Base-by-base conservation (phyloP, 2,888 invertebrate species). In the Andrena trimmerana region DNA sequence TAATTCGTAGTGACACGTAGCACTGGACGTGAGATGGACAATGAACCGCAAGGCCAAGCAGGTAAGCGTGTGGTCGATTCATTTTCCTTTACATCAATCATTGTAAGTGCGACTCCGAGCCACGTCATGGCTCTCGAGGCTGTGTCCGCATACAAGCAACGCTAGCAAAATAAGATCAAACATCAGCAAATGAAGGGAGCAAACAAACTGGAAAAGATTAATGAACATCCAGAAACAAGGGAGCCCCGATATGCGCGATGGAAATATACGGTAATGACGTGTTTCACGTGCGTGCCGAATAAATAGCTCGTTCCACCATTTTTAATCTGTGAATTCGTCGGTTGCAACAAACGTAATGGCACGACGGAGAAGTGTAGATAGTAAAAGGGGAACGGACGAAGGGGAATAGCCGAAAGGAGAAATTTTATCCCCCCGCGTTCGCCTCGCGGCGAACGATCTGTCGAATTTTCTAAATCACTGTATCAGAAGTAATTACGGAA, bases 31-130 rank as follows among this genome's bases (percentile, higher is more conserved):
- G 78, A 80, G 75, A 73, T 86, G 88, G 85, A 87, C 86, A 89
- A 90, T 88, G 88, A 90, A 89, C 90, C 90, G 88, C 90, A 92
- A 89, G 90, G 91, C 91, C 90, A 93, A 93, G 92, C 92, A 92
- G 89, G 86, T 90, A 92, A 93, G 92, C 92, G 91, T 91, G 90
- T 90, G 88, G 84, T 90, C 89, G 90, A 91, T 88, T 89, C 85
- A 86, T 88, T 89, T 87, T 89, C 82, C 87, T 84, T 81, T 78
- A 79, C 65, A 87, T 87, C 88, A 73, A 72, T 83, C 77, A 73
- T 84, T 76, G 36, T 67, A 70, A 59, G 73, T 82, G 73, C 71
- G 88, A 76, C 80, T 86, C 60, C 72, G 69, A 70, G 79, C 62
- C 71, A 66, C 78, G 79, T 73, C 59, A 78, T 76, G 80, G 62